Evolutionary conservation across 1,140 invertebrate genomes (phyloP).

Genomic region (Reticulitermes speratus): DNA sequence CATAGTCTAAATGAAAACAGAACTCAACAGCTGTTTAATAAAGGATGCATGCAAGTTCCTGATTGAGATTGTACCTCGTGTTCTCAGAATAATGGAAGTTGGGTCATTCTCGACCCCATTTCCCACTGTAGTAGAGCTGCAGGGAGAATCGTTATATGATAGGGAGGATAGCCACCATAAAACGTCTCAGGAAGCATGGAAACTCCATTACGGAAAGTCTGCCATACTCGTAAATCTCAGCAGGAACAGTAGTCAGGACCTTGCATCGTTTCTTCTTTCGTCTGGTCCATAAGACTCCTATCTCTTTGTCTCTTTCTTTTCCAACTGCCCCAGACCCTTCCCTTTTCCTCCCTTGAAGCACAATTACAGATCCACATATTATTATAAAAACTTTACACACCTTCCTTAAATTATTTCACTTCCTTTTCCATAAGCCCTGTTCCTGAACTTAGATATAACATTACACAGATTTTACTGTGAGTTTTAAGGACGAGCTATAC

Average conservation of each 20-base stretch:
- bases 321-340: neutral
- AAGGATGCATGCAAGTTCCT: neutral
- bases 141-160: conserved; percentile 3
- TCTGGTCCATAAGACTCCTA: neutral
- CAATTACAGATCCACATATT: neutral
- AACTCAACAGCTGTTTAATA: neutral
- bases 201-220: conserved; percentile 6
- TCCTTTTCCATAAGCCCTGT: neutral
- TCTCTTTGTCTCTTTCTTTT: neutral
- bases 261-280: neutral
- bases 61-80: neutral
- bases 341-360: neutral
- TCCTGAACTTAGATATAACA: too few relatives aligned
- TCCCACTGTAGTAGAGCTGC: neutral
- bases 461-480: too few relatives aligned
- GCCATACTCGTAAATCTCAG: neutral
- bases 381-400: neutral
- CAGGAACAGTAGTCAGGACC: neutral
- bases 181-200: conserved; percentile 14
- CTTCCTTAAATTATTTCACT: neutral
- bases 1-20: neutral
- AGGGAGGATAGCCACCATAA: conserved; percentile 3
- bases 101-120: conserved; percentile 1
- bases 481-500: too few relatives aligned
- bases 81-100: neutral